Base-by-base conservation (phyloP, 2,113 vertebrate species). In the Clarias batrachus region DNA sequence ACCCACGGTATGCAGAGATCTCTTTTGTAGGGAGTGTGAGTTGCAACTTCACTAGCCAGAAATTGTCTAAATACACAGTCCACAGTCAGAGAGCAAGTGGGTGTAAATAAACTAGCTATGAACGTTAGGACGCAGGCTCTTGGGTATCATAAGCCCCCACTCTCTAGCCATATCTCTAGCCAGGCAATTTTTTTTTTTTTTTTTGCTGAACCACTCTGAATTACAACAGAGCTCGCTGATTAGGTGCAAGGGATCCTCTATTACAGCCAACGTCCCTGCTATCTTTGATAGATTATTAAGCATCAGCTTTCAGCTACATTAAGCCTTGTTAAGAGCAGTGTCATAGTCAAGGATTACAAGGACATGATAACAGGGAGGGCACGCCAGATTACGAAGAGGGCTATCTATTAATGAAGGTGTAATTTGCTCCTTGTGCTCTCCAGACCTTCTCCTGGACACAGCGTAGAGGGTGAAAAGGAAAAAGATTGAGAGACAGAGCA, bases 271-370 rank as follows among this genome's bases (percentile, higher is more conserved):
- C 11, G n/a, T 85, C 83, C 78, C 52, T 48, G 87, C 91, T 92
- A 89, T 91, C 92, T 91, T 86, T 89, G 83, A 86, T 91, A 90
- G 92, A 91, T 90, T 89, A 91, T 91, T 90, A 91, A 88, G 90
- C 88, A 87, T 85, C 84, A 90, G 85, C 91, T 92, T 90, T 91
- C 89, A 91, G 88, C 89, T 88, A 89, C 90, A 90, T 92, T 90
- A 91, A 90, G 90, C 89, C 90, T 90, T 88, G 91, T 92, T 92
- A 89, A 91, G 88, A 89, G 87, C 85, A 89, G 86, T 88, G 88
- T 91, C 88, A 65, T 90, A 87, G 90, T 84, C 17, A 83, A 90
- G 91, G 89, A 92, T 92, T 92, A 92, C 91, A 92, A 90, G 89
- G 86, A 90, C 89, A 88, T 87, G 91, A 90, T 90, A 88, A 91